Conservation (phyloP, 2,113 vertebrate genomes). For the Lutjanus erythropterus region DNA sequence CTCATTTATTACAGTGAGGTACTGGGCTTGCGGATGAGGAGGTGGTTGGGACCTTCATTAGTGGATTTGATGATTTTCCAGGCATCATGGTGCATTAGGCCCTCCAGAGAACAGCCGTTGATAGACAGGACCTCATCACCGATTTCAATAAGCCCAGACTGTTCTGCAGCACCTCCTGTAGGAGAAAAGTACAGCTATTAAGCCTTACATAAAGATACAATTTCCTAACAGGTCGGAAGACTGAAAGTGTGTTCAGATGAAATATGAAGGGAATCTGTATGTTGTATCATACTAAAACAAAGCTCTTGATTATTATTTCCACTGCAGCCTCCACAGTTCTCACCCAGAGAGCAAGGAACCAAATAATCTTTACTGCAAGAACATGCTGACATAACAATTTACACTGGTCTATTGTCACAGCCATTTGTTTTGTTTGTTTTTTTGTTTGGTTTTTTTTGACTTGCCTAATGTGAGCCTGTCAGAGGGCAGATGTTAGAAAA, state of each 20-base stretch:
- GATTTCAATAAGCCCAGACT: constrained; percentile 88
- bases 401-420: neutral
- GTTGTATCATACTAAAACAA: neutral
- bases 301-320: too few species aligned
- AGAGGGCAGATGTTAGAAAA: neutral
- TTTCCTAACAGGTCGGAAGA: neutral
- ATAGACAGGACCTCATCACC: constrained; percentile 94
- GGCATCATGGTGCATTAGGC: constrained; percentile 93
- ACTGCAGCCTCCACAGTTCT: neutral
- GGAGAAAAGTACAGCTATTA: constrained; percentile 11
- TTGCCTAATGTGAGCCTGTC: neutral
- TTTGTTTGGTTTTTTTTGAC: too few species aligned
- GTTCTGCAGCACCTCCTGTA: constrained; percentile 92
- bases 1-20: constrained; percentile 68
- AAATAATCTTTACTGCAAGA: neutral
- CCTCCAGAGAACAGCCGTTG: constrained; percentile 90
- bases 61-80: constrained; percentile 94
- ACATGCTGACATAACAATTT: neutral
- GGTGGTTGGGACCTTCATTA: constrained; percentile 89
- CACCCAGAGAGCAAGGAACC: neutral
- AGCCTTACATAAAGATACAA: neutral
- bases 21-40: constrained; percentile 89
- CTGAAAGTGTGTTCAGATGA: neutral
- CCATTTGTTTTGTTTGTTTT: neutral
- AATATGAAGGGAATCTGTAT: neutral